phyloP scores from a whole-genome alignment of 2,797 vertebrate genomes.

The Anas capensis region DNA sequence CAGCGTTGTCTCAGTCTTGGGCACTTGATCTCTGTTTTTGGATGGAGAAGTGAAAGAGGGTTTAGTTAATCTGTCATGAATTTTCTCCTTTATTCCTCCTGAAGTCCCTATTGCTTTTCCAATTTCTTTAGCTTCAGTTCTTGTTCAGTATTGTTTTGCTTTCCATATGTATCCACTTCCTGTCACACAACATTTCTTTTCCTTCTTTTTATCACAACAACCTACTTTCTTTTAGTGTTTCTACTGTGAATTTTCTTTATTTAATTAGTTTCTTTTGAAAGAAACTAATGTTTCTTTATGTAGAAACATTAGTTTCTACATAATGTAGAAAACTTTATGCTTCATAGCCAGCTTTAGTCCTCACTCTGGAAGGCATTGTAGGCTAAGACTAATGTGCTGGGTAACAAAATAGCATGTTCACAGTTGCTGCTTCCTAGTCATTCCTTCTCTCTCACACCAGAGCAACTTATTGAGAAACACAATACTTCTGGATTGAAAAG shows the following conservation, averaged over 20 bases:
- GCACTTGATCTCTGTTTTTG: not conserved
- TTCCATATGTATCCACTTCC: not conserved
- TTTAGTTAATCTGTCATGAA: not conserved
- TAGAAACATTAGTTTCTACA: not conserved
- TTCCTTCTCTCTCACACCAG: not conserved
- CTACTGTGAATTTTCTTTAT: not conserved
- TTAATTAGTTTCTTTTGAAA: not conserved
- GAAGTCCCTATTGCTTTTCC: not conserved
- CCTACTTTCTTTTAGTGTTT: not conserved
- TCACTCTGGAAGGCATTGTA: fast-evolving
- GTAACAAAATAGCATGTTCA: not conserved
- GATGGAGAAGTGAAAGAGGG: not conserved
- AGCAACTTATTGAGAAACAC: not conserved
- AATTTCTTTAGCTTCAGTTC: not conserved
- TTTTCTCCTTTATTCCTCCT: not conserved
- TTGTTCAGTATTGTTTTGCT: not conserved
- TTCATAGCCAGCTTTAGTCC: not conserved
- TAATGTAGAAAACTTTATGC: not conserved
- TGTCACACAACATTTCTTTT: not conserved
- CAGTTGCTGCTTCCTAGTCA: not conserved
- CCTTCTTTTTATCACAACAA: not conserved
- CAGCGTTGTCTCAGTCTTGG: not conserved
- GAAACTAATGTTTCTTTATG: no score
- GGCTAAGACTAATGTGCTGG: not conserved
- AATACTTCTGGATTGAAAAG: not conserved